A percentile compares a stretch with the other conserved stretches of the same genome.
phyloP scores from a whole-genome alignment of 1,140 invertebrate species.

The Drosophila varians region DNA sequence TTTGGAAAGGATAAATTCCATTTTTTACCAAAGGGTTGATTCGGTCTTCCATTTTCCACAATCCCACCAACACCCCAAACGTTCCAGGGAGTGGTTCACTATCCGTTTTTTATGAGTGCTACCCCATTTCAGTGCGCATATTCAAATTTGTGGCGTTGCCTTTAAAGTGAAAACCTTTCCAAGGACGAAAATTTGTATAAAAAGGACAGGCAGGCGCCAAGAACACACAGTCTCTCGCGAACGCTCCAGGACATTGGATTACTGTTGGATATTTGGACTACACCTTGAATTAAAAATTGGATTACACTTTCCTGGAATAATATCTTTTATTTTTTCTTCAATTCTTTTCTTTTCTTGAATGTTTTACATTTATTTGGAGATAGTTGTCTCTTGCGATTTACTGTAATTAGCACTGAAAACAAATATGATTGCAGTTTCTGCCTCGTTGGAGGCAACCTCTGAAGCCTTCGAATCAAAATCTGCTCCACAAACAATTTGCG shows the following conservation, averaged over 20 bases:
- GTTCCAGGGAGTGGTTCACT: slow-evolving; percentile 13
- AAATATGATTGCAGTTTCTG: slow-evolving; percentile 42
- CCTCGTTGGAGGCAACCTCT: slow-evolving; percentile 58
- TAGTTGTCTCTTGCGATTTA: slow-evolving; percentile 30
- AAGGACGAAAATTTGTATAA: slow-evolving; percentile 50
- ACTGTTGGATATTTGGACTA: not conserved
- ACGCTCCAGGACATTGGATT: slow-evolving; percentile 16
- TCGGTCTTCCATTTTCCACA: slow-evolving; percentile 5
- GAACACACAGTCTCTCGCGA: slow-evolving; percentile 33
- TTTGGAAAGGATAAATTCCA: not conserved
- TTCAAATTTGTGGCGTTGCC: slow-evolving; percentile 50
- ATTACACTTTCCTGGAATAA: not conserved
- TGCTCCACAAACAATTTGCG: slow-evolving; percentile 60
- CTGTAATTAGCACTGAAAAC: slow-evolving; percentile 27
- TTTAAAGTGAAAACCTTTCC: slow-evolving; percentile 67
- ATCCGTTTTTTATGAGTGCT: slow-evolving; percentile 27
- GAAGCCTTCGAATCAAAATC: slow-evolving; percentile 13
- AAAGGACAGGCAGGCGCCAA: slow-evolving; percentile 5
- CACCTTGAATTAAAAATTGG: not conserved
- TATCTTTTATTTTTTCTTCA: not conserved
- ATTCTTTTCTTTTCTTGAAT: not conserved
- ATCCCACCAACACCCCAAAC: slow-evolving; percentile 3
- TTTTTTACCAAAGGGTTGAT: slow-evolving; percentile 63
- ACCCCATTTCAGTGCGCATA: slow-evolving; percentile 62
- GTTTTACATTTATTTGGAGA: not conserved